Percentiles rank a stretch among this genome's conserved stretches.
phyloP scores from a whole-genome alignment of 1,140 invertebrate species.

The Drosophila bifasciata region DNA sequence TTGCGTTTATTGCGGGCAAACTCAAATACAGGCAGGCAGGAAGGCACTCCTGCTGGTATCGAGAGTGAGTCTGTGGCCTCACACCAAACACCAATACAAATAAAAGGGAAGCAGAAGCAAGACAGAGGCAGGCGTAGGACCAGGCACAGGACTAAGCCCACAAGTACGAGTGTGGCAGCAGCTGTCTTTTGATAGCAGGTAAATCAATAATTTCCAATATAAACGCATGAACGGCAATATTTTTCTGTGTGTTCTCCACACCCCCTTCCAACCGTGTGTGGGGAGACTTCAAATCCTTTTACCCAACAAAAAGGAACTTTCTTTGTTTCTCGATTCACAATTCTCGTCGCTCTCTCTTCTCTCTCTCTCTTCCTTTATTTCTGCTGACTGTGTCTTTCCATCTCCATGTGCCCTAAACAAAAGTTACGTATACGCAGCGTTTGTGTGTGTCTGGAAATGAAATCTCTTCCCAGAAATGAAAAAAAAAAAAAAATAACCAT shows the following conservation, averaged over 20 bases:
- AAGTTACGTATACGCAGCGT: slow-evolving; percentile 2
- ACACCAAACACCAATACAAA: slow-evolving; percentile 30
- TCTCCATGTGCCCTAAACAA: too few species aligned
- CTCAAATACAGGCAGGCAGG: slow-evolving; percentile 8
- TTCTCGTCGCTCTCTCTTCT: slow-evolving; percentile 1
- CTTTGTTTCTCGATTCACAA: slow-evolving; percentile 32
- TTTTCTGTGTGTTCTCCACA: slow-evolving; percentile 17
- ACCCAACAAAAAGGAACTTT: slow-evolving; percentile 53
- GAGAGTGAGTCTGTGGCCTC: neutral
- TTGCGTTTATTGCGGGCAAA: slow-evolving; percentile 65
- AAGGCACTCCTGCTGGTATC: neutral
- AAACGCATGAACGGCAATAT: slow-evolving; percentile 67
- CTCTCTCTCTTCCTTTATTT: neutral
- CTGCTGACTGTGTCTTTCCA: slow-evolving; percentile 27
- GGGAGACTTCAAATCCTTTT: slow-evolving; percentile 29
- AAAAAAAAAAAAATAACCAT: neutral
- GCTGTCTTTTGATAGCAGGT: slow-evolving; percentile 76
- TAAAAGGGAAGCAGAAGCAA: neutral
- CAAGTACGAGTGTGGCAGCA: slow-evolving; percentile 40
- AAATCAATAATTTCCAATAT: slow-evolving; percentile 82
- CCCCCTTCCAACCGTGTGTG: neutral
- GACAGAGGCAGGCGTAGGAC: too few species aligned
- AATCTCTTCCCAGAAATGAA: neutral
- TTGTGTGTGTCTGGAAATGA: slow-evolving; percentile 1
- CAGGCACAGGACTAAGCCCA: neutral